Conservation (phyloP, 2,888 invertebrate genomes). For the Pandemis cinnamomeana region DNA sequence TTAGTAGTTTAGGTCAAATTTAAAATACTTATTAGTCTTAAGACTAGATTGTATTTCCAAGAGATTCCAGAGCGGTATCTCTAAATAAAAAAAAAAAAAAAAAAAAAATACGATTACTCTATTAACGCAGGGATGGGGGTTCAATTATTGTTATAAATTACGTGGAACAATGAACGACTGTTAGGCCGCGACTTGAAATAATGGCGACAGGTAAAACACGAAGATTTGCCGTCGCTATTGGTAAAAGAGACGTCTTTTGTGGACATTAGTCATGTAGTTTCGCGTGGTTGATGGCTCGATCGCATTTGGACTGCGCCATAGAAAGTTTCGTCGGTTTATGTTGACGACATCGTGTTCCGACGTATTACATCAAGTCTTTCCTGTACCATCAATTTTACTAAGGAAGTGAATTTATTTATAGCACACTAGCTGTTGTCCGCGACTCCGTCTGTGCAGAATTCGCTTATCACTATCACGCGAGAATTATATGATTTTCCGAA, state of each 20-base stretch:
- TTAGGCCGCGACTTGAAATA: neutral
- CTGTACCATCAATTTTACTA: neutral
- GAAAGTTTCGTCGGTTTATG: slow-evolving; percentile 4
- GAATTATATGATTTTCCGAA: no score
- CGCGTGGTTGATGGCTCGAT: slow-evolving; percentile 15
- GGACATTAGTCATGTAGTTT: slow-evolving; percentile 20
- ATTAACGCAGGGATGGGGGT: no score
- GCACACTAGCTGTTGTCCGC: neutral
- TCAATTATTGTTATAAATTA: no score
- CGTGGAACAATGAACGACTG: no score
- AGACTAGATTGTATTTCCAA: no score
- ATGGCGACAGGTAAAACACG: neutral
- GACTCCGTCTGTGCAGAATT: no score
- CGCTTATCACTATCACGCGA: no score
- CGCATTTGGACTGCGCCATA: slow-evolving; percentile 19
- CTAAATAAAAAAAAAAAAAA: no score
- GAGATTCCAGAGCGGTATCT: no score
- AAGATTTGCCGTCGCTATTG: neutral
- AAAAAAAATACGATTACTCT: no score
- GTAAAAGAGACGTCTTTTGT: neutral
- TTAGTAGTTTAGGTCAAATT: no score
- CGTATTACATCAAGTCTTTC: neutral
- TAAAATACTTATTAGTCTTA: no score
- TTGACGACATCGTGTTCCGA: neutral
- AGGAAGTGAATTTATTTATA: neutral